These are phyloP conservation scores for Machimus rusticus DNA, from an alignment of 2,888 invertebrate genomes.

Conservation along the genomic window DNA sequence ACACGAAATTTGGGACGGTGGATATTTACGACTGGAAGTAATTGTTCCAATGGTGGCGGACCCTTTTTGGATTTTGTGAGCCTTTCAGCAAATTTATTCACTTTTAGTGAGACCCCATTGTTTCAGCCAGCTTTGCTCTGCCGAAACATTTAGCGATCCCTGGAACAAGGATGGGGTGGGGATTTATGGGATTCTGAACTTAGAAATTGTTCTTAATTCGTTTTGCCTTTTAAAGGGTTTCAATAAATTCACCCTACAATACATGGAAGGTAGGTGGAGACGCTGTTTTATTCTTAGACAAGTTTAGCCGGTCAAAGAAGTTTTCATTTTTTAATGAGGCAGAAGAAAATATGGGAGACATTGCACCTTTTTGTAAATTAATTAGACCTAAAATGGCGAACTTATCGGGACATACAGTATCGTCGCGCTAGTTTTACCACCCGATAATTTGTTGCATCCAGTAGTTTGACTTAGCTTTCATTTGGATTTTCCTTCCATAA, in stretches of 20 bases:
- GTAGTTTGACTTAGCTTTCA: no score
- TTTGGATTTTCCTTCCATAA: no score
- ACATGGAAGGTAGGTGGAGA: not conserved
- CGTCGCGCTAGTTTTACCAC: no score
- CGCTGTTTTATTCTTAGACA: not conserved
- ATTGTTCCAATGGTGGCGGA: not conserved
- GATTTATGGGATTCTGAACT: not conserved
- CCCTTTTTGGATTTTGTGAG: not conserved
- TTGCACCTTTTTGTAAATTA: not conserved
- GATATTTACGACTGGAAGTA: not conserved
- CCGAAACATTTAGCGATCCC: not conserved
- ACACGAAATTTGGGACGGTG: not conserved
- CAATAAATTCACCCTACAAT: not conserved
- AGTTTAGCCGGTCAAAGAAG: not conserved
- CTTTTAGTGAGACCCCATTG: not conserved
- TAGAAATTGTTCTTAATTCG: not conserved
- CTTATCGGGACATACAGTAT: not conserved
- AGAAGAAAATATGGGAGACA: not conserved
- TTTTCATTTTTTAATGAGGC: not conserved
- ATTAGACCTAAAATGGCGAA: not conserved
- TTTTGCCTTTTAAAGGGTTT: not conserved
- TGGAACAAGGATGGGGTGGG: not conserved
- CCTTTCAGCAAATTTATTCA: not conserved
- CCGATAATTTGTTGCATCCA: no score
- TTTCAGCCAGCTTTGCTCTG: not conserved